Conservation (phyloP, 2,797 vertebrate genomes). For the Rachycentron canadum region DNA sequence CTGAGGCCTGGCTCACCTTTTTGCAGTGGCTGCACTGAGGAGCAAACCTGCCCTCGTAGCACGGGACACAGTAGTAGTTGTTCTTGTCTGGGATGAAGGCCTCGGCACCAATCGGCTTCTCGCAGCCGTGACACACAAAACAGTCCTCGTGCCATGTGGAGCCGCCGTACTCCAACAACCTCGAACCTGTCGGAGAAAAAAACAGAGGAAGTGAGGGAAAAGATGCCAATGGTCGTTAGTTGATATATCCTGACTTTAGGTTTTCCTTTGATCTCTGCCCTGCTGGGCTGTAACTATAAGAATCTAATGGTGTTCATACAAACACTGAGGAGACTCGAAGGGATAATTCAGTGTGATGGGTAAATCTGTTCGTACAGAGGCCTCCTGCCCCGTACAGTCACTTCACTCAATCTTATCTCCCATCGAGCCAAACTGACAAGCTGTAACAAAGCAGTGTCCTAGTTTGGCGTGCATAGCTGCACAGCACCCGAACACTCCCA, state of each 20-base stretch:
- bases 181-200: slow-evolving; percentile 85
- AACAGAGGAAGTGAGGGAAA: not conserved
- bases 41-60: slow-evolving; percentile 92
- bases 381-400: not conserved
- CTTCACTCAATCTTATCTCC: slow-evolving; percentile 27
- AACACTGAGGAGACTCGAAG: not conserved
- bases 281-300: not conserved
- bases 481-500: not conserved
- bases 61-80: slow-evolving; percentile 93
- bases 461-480: not conserved
- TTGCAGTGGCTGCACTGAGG: slow-evolving; percentile 95
- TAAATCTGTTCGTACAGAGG: slow-evolving; percentile 47
- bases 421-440: slow-evolving; percentile 34
- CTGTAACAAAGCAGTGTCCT: slow-evolving; percentile 7
- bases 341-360: slow-evolving; percentile 32
- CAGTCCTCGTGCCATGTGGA: slow-evolving; percentile 95
- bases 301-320: slow-evolving; percentile 28
- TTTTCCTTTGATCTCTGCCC: slow-evolving; percentile 19
- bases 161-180: slow-evolving; percentile 91
- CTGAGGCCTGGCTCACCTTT: slow-evolving; percentile 85
- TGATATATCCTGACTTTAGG: not conserved
- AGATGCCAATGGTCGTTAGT: not conserved
- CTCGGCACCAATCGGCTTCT: slow-evolving; percentile 91
- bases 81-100: slow-evolving; percentile 94
- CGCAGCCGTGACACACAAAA: slow-evolving; percentile 92